Evolutionary conservation across 2,888 invertebrate species (phyloP).

Genomic region (Orchesellides sinensis): DNA sequence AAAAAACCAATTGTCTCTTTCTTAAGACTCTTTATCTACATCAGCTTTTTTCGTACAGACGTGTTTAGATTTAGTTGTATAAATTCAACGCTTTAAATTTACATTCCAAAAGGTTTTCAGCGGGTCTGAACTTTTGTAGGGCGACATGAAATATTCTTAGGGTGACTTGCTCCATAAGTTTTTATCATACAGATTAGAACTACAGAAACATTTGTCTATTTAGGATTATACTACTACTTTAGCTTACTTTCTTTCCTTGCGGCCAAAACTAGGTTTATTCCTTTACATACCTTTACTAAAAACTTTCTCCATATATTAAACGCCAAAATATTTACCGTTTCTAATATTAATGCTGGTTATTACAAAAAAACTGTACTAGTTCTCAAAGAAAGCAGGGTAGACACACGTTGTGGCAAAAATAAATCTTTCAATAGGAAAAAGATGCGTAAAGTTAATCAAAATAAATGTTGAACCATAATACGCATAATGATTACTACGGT

Average conservation of each 20-base stretch:
- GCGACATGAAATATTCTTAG: neutral
- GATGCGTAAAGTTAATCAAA: neutral
- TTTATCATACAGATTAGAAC: neutral
- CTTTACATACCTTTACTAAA: neutral
- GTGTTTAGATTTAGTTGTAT: too few species aligned
- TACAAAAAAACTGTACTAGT: neutral
- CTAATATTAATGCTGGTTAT: too few species aligned
- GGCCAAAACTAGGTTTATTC: neutral
- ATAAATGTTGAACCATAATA: too few species aligned
- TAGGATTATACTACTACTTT: too few species aligned
- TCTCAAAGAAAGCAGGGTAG: constrained; percentile 22
- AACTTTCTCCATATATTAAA: too few species aligned
- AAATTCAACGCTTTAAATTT: too few species aligned
- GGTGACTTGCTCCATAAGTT: neutral
- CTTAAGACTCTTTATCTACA: too few species aligned
- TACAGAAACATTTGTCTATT: too few species aligned
- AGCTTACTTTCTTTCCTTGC: neutral
- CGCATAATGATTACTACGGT: too few species aligned
- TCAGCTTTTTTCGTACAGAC: too few species aligned
- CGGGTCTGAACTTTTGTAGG: constrained; percentile 58
- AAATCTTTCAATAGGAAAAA: constrained; percentile 5
- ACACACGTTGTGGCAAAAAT: constrained; percentile 22
- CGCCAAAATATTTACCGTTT: too few species aligned
- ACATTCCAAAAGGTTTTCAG: constrained; percentile 56
- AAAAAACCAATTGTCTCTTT: too few species aligned